Base-by-base conservation (phyloP, 2,113 vertebrate genomes). In the Ascaphus truei region DNA sequence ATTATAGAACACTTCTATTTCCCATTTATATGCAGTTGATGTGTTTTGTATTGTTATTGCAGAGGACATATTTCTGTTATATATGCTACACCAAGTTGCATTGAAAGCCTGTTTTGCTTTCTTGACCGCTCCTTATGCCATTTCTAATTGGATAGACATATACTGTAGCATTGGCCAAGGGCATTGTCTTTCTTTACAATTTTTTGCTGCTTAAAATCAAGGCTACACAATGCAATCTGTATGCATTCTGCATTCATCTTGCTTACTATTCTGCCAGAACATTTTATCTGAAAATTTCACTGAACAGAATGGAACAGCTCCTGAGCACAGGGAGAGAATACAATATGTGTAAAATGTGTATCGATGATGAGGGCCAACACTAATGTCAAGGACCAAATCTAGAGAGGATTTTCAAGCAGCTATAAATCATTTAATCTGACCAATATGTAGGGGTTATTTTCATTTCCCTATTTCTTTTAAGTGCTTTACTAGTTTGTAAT, bases 241-340 rank as follows among this genome's bases (percentile, higher is more conserved):
- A 69, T 69, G 57, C 67, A 69, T 69, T 37, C 57, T 61, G 57
- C 67, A 69, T 69, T 69, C 67, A 68, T 57, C 47, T 52, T 61
- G 56, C 67, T 61, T 69, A 51, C 45, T 25, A 69, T 69, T 69
- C 67, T 69, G 67, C 67, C 67, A 69, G 67, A 69, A 69, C 57
- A 69, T 69, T 69, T 69, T 69, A 69, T 69, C 67, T 52, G 57
- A 69, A 52, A 69, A 61, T 69, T 69, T 69, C 67, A 69, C 57
- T 69, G 67, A 69, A 61, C 67, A 69, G 34, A 69, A 69, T 69
- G 67, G 57, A 69, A 69, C 47, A 60, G 45, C 61, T 69, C 67
- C 57, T 47, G 52, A 69, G 67, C 43, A 69, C 67, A 61, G 56
- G 55, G 15, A 60, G 57, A 69, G 67, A 69, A 69, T 50, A 68